phyloP scores from a whole-genome alignment of 1,140 invertebrate species.

The Himalopsyche phryganea region DNA sequence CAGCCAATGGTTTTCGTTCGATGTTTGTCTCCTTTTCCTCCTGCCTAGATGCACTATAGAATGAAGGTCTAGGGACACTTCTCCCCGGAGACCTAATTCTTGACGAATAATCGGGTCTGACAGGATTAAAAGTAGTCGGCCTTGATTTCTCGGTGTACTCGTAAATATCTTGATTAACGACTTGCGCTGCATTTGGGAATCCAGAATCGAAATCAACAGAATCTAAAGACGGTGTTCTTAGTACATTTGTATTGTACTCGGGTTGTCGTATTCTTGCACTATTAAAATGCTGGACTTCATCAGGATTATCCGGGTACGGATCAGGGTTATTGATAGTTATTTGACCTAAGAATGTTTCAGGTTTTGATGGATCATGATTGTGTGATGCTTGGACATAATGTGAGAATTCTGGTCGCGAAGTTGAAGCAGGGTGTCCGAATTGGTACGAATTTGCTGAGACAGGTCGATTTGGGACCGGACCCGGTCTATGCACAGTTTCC shows the following conservation, averaged over 20 bases:
- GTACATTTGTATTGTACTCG: constrained; percentile 19
- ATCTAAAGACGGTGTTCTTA: constrained; percentile 10
- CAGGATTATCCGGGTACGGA: constrained; percentile 37
- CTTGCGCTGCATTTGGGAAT: constrained; percentile 44
- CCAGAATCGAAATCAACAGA: constrained; percentile 23
- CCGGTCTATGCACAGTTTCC: constrained; percentile 18
- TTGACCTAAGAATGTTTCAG: constrained; percentile 57
- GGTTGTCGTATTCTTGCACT: constrained; percentile 22
- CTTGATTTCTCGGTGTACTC: constrained; percentile 37
- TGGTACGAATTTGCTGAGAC: constrained; percentile 48
- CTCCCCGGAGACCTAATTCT: constrained; percentile 20
- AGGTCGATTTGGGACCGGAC: constrained; percentile 43
- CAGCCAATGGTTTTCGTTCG: constrained; percentile 39
- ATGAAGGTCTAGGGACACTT: constrained; percentile 12
- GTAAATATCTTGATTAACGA: constrained; percentile 49
- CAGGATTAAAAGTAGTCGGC: constrained; percentile 50
- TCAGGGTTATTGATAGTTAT: constrained; percentile 57
- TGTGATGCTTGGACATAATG: constrained; percentile 49
- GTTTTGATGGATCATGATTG: constrained; percentile 55
- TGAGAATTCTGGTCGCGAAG: constrained; percentile 45
- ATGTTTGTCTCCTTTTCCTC: constrained; percentile 19
- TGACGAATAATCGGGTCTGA: constrained; percentile 33
- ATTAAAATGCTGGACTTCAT: constrained; percentile 25
- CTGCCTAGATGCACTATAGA: constrained; percentile 17
- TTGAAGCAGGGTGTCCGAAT: constrained; percentile 47